Evolutionary conservation across 1,140 invertebrate species (phyloP).

Genomic region (Bombus confusus): DNA sequence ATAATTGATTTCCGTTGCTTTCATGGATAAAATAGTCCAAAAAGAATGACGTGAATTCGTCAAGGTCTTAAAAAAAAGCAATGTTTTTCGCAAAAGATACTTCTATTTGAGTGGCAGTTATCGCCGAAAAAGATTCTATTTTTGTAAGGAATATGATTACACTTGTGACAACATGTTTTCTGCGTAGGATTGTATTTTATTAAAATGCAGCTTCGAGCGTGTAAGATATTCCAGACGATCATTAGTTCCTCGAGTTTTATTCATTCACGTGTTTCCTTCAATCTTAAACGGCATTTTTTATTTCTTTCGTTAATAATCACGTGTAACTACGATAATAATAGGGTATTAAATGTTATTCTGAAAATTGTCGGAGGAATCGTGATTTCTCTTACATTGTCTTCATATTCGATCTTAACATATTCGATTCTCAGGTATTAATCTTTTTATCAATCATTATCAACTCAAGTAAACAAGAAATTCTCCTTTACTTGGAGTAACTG

Average conservation of each 20-base stretch:
- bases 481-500: background rate
- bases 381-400: background rate
- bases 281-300: background rate
- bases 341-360: background rate
- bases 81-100: background rate
- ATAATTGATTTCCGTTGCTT: constrained; percentile 32
- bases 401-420: background rate
- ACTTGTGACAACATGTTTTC: background rate
- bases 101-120: background rate
- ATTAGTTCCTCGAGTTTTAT: background rate
- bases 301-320: too few species aligned
- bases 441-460: background rate
- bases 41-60: background rate
- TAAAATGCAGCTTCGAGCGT: background rate
- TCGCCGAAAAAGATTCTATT: background rate
- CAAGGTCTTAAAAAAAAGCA: background rate
- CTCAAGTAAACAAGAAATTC: background rate
- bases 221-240: background rate
- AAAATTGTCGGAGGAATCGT: background rate
- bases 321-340: background rate
- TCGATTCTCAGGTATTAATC: background rate
- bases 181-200: background rate
- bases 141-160: background rate
- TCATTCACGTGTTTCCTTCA: background rate
- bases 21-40: constrained; percentile 2